These are phyloP conservation scores for Noctua comes DNA, from an alignment of 2,888 invertebrate genomes.

Conservation along the genomic window DNA sequence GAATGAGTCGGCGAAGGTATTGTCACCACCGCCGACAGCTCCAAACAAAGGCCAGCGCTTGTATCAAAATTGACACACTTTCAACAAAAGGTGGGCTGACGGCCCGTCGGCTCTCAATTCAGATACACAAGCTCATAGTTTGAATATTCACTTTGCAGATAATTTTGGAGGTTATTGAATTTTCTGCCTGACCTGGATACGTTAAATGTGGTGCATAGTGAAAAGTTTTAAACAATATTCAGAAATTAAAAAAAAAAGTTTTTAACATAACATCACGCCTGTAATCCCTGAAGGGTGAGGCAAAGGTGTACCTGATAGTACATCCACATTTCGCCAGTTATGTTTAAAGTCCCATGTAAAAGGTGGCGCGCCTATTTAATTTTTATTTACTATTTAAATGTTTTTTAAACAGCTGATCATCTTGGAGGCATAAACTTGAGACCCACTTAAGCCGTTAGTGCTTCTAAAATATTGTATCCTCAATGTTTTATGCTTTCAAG, in stretches of 20 bases:
- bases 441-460: background rate
- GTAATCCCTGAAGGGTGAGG: too few species aligned
- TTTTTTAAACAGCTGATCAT: background rate
- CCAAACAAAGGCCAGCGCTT: slow-evolving; percentile 57
- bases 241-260: background rate
- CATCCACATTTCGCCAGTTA: too few species aligned
- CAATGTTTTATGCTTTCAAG: too few species aligned
- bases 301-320: too few species aligned
- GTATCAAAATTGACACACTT: slow-evolving; percentile 68
- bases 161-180: slow-evolving; percentile 23
- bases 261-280: too few species aligned
- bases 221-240: background rate
- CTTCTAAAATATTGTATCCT: background rate
- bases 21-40: slow-evolving; percentile 43
- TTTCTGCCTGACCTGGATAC: slow-evolving; percentile 18
- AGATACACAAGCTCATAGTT: slow-evolving; percentile 33
- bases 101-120: slow-evolving; percentile 30
- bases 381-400: background rate
- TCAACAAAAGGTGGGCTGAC: slow-evolving; percentile 56
- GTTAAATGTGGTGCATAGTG: background rate
- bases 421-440: background rate
- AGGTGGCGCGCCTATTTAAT: too few species aligned
- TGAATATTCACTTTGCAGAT: slow-evolving; percentile 42
- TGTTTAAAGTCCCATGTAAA: too few species aligned
- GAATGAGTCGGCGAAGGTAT: slow-evolving; percentile 54